Conservation (phyloP, 2,888 invertebrate species). For the Phengaris arion region DNA sequence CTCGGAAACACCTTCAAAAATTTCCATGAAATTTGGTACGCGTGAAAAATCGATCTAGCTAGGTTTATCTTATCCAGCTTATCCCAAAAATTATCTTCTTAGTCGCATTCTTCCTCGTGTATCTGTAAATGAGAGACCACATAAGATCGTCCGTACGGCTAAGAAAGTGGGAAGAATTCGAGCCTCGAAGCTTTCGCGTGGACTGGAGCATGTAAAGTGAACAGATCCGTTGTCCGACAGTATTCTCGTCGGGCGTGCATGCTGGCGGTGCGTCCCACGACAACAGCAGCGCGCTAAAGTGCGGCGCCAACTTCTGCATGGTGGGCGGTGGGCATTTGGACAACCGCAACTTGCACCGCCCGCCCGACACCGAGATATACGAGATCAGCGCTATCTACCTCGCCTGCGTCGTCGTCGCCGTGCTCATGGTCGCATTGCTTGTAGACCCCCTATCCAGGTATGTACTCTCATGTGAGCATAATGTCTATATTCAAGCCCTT, state of each 20-base stretch:
- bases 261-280: constrained; percentile 67
- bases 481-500: no score
- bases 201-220: constrained; percentile 14
- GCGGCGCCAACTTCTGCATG: constrained; percentile 92
- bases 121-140: no score
- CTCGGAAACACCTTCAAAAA: no score
- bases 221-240: constrained; percentile 57
- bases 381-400: constrained; percentile 94
- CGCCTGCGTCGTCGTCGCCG: constrained; percentile 90
- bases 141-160: no score
- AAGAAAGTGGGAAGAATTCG: no score
- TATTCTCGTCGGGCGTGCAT: constrained; percentile 88
- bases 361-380: constrained; percentile 91
- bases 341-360: constrained; percentile 88
- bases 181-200: no score
- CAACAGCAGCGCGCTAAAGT: constrained; percentile 77
- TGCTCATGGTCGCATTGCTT: constrained; percentile 90
- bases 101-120: no score
- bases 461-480: neutral
- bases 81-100: no score
- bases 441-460: constrained; percentile 94
- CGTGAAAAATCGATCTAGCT: no score
- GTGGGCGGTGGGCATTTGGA: constrained; percentile 81
- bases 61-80: no score
- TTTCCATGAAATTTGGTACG: no score